Percentiles rank a stretch among this genome's conserved stretches.
Evolutionary conservation across 2,113 vertebrate species (phyloP).

Genomic region (Emydura subglobosa): DNA sequence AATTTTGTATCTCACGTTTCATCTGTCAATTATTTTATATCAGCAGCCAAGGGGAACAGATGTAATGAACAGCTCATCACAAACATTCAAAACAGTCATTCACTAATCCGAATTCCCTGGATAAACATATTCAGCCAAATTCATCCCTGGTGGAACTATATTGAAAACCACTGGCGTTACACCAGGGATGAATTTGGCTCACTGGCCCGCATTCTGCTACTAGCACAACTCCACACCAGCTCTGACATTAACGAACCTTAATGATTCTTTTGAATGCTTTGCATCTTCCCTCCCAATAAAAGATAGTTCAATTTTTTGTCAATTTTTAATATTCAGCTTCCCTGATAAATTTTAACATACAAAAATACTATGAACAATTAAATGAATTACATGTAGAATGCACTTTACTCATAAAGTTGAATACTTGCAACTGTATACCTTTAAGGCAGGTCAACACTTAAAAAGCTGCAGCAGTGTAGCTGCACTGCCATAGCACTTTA

Average conservation of each 20-base stretch:
- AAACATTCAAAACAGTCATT: slow-evolving; percentile 58
- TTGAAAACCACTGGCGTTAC: neutral
- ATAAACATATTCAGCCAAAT: slow-evolving; percentile 24
- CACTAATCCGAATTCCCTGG: slow-evolving; percentile 3
- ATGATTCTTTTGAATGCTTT: neutral
- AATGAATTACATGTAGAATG: neutral
- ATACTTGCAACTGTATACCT: neutral
- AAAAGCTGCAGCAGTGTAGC: neutral
- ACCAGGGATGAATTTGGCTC: neutral
- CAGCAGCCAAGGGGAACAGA: slow-evolving; percentile 67
- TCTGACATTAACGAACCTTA: neutral
- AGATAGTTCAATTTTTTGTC: neutral
- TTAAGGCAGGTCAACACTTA: neutral
- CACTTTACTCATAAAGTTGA: neutral
- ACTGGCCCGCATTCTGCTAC: neutral
- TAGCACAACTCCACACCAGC: neutral
- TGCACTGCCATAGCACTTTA: neutral
- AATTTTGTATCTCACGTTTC: slow-evolving; percentile 71
- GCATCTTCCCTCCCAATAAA: neutral
- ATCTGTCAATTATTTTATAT: slow-evolving; percentile 69
- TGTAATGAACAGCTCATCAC: slow-evolving; percentile 64
- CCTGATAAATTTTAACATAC: too few relatives aligned
- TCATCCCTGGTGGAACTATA: neutral
- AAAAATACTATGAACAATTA: neutral
- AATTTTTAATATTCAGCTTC: neutral